These are phyloP conservation scores for Drosophila mercatorum DNA, from an alignment of 2,888 invertebrate species.

Conservation along the genomic window DNA sequence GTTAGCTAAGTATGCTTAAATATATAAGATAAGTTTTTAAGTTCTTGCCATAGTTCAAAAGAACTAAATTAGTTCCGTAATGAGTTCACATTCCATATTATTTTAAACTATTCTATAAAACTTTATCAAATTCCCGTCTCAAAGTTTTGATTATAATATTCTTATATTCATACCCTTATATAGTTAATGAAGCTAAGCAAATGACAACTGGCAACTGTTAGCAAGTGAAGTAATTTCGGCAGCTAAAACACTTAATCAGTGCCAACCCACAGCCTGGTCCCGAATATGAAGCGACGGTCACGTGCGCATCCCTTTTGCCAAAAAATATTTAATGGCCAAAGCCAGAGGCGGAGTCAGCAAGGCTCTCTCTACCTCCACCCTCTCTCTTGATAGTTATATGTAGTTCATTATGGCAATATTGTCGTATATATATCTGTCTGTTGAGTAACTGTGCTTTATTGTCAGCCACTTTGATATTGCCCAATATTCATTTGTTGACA, in stretches of 20 bases:
- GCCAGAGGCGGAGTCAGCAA: neutral
- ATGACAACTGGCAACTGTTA: neutral
- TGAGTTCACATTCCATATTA: no score
- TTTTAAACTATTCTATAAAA: no score
- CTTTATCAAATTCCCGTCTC: neutral
- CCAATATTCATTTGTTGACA: slow-evolving; percentile 65
- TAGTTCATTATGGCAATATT: slow-evolving; percentile 46
- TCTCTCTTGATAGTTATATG: slow-evolving; percentile 25
- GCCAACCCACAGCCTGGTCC: neutral
- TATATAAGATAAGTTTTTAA: no score
- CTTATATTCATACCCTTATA: neutral
- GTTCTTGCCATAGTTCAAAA: no score
- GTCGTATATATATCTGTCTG: slow-evolving; percentile 32
- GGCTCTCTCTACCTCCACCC: no score
- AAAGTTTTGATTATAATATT: neutral
- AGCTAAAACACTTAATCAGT: slow-evolving; percentile 6
- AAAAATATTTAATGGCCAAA: neutral
- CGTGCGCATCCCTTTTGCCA: slow-evolving; percentile 42
- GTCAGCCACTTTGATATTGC: slow-evolving; percentile 59
- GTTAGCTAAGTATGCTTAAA: no score
- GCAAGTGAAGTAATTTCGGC: neutral
- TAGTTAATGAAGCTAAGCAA: neutral
- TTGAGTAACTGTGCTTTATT: slow-evolving; percentile 50
- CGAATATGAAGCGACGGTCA: slow-evolving; percentile 15
- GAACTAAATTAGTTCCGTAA: no score